phyloP scores from a whole-genome alignment of 1,140 invertebrate species.

The Zophobas morio region DNA sequence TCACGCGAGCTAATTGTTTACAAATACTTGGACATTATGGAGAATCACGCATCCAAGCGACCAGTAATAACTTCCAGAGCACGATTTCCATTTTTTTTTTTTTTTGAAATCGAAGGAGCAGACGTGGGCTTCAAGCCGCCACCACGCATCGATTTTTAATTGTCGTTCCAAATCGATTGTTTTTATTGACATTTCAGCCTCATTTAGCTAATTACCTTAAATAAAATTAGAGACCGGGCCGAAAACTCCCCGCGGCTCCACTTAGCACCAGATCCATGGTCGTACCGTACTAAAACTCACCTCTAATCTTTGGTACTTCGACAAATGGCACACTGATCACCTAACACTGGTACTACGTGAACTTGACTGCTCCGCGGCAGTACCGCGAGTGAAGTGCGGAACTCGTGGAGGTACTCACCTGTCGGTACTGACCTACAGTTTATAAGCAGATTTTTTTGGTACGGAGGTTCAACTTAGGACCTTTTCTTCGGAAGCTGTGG shows the following conservation, averaged over 20 bases:
- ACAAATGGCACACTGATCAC: slow-evolving; percentile 18
- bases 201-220: too few species aligned
- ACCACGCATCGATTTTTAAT: too few species aligned
- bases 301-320: slow-evolving; percentile 10
- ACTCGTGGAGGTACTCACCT: slow-evolving; percentile 8
- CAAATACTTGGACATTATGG: neutral
- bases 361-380: slow-evolving; percentile 9
- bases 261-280: neutral
- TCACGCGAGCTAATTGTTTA: neutral
- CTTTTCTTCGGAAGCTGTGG: neutral
- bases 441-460: neutral
- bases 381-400: slow-evolving; percentile 19
- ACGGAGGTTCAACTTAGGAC: slow-evolving; percentile 1
- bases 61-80: too few species aligned
- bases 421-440: slow-evolving; percentile 30
- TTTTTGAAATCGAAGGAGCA: too few species aligned
- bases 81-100: too few species aligned
- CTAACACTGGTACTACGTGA: neutral
- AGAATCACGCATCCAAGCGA: too few species aligned
- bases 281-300: neutral
- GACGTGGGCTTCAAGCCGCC: too few species aligned
- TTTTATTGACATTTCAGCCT: too few species aligned
- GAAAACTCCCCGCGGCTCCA: neutral
- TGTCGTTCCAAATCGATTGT: too few species aligned
- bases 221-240: too few species aligned